phyloP scores from a whole-genome alignment of 2,888 invertebrate species.

The Hyalella azteca region DNA sequence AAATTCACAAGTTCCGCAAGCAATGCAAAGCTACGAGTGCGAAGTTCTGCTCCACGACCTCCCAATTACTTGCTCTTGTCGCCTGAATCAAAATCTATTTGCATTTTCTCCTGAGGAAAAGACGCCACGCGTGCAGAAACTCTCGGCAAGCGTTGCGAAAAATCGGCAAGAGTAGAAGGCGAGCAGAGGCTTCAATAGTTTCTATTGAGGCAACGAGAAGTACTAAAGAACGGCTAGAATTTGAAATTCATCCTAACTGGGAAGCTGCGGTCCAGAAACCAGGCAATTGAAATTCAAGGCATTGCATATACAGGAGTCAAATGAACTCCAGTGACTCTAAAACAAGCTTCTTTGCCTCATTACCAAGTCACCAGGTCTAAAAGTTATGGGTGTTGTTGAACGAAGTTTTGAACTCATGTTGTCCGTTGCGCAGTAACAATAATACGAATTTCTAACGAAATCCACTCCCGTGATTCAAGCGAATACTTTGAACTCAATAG shows the following conservation, averaged over 20 bases:
- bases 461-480: too few species aligned
- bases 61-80: conserved; percentile 25
- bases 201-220: background rate
- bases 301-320: too few species aligned
- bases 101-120: background rate
- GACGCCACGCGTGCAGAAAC: background rate
- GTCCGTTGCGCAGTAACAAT: too few species aligned
- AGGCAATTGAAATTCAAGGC: background rate
- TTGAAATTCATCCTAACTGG: conserved; percentile 9
- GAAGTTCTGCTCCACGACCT: conserved; percentile 24
- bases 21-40: background rate
- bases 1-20: background rate
- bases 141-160: background rate
- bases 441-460: too few species aligned
- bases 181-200: conserved; percentile 1
- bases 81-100: conserved; percentile 16
- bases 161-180: background rate
- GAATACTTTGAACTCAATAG: too few species aligned
- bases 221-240: background rate
- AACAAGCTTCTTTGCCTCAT: too few species aligned
- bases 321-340: too few species aligned
- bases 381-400: too few species aligned
- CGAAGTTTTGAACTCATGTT: too few species aligned
- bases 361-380: too few species aligned
- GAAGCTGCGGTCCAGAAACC: background rate